Evolutionary conservation across 2,113 vertebrate species (phyloP).

Genomic region (Stomatorhinus ivindoensis): DNA sequence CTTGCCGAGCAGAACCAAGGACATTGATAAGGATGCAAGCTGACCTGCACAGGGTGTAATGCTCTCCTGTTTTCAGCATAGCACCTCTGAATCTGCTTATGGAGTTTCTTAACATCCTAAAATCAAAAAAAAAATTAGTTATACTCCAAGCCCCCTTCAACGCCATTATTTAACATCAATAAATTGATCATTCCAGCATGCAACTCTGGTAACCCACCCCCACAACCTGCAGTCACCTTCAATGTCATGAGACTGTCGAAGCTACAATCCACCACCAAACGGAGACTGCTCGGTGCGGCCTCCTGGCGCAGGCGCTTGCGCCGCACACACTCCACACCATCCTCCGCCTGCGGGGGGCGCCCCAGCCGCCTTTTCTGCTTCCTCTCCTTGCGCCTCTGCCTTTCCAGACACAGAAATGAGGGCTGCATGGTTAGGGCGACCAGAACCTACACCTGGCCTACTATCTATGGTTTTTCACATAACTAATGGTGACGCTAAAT

Average conservation of each 20-base stretch:
- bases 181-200: background rate
- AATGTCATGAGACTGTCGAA: constrained; percentile 84
- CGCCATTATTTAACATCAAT: background rate
- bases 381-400: constrained; percentile 84
- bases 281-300: constrained; percentile 62
- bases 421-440: background rate
- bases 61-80: constrained; percentile 91
- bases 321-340: constrained; percentile 42
- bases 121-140: background rate
- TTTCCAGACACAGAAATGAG: constrained; percentile 38
- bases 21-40: constrained; percentile 9
- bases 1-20: background rate
- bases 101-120: constrained; percentile 91
- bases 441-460: background rate
- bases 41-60: constrained; percentile 79
- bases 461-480: background rate
- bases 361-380: constrained; percentile 81
- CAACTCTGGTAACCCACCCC: too few species aligned
- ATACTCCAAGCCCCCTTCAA: background rate
- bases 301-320: constrained; percentile 69
- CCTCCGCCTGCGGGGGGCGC: constrained; percentile 58
- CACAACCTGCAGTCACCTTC: constrained; percentile 57
- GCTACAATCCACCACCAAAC: constrained; percentile 87
- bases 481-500: background rate
- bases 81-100: constrained; percentile 94